Evolutionary conservation across 1,140 invertebrate species (phyloP).

Genomic region (Acyrthosiphon pisum): DNA sequence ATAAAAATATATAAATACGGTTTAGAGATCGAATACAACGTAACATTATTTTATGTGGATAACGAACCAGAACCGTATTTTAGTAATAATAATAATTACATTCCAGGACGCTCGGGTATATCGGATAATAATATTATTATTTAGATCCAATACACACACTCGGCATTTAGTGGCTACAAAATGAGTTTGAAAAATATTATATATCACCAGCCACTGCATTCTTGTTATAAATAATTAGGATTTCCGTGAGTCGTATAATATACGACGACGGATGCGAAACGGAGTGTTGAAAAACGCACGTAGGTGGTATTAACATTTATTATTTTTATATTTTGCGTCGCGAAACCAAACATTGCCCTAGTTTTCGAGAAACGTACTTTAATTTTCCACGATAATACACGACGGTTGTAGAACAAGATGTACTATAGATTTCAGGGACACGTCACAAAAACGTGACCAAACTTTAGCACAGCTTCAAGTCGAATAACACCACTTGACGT

Average conservation of each 20-base stretch:
- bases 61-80: neutral
- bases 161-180: neutral
- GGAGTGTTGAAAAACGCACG: neutral
- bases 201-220: neutral
- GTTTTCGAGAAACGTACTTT: neutral
- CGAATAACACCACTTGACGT: conserved; percentile 42
- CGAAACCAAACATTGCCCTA: neutral
- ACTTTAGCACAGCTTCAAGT: conserved; percentile 44
- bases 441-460: conserved; percentile 52
- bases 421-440: neutral
- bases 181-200: neutral
- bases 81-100: neutral
- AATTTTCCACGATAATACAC: neutral
- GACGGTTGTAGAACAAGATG: neutral
- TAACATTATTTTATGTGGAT: neutral
- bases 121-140: neutral
- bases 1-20: neutral
- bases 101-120: neutral
- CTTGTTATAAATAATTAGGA: neutral
- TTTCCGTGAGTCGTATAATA: neutral
- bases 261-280: too few species aligned
- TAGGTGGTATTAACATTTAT: neutral
- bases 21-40: neutral
- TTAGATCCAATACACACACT: neutral
- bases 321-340: neutral